phyloP scores from a whole-genome alignment of 2,888 invertebrate species.

The Cosmorhoe ocellata region DNA sequence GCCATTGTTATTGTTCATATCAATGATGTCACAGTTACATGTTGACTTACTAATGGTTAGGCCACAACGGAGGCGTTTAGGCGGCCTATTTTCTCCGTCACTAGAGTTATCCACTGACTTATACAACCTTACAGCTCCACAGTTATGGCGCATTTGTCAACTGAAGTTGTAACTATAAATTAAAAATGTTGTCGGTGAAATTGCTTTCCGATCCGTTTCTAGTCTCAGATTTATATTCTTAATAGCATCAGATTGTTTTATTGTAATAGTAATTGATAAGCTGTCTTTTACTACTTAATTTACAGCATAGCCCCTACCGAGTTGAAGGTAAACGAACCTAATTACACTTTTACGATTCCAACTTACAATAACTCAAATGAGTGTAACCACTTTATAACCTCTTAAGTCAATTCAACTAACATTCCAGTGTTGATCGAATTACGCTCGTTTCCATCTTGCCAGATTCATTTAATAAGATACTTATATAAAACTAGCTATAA shows the following conservation, averaged over 20 bases:
- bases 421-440: constrained; percentile 26
- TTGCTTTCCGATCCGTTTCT: too few species aligned
- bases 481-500: constrained; percentile 11
- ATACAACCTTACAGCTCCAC: too few species aligned
- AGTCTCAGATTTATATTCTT: background rate
- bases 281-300: constrained; percentile 18
- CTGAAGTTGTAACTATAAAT: too few species aligned
- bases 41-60: background rate
- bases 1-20: constrained; percentile 42
- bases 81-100: too few species aligned
- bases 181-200: too few species aligned
- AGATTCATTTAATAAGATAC: constrained; percentile 27
- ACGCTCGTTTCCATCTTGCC: constrained; percentile 22
- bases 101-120: too few species aligned
- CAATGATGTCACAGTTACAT: constrained; percentile 49
- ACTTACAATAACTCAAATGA: constrained; percentile 29
- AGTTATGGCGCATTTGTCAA: too few species aligned
- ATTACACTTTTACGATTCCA: constrained; percentile 30
- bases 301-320: constrained; percentile 19
- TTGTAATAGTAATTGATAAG: constrained; percentile 15
- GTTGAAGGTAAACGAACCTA: constrained; percentile 27
- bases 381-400: constrained; percentile 25
- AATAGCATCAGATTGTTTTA: constrained; percentile 12
- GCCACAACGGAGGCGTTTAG: too few species aligned
- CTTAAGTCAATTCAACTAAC: constrained; percentile 28